These are phyloP conservation scores for Ectropis crepuscularia DNA, from an alignment of 2,888 invertebrate genomes.

Conservation along the genomic window DNA sequence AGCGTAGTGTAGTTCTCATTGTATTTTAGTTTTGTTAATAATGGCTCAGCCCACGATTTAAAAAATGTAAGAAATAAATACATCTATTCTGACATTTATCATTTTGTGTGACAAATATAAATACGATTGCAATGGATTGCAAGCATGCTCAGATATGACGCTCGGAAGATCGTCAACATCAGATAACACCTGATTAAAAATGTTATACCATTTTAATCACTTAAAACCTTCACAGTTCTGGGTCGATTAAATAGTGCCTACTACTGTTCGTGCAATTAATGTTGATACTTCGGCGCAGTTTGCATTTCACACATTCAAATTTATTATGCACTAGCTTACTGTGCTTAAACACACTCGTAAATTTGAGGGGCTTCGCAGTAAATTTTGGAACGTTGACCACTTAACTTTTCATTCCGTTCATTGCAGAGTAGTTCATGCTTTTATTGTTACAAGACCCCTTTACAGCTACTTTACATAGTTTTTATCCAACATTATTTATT, in stretches of 20 bases:
- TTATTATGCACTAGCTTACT: slow-evolving; percentile 35
- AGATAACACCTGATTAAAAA: too few relatives aligned
- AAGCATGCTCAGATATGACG: too few relatives aligned
- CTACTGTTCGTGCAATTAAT: slow-evolving; percentile 24
- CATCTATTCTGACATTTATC: too few relatives aligned
- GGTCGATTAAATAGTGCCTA: slow-evolving; percentile 32
- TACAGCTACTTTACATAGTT: too few relatives aligned
- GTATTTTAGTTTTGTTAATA: too few relatives aligned
- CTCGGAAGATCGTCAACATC: too few relatives aligned
- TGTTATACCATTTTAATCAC: not conserved
- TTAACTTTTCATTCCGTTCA: slow-evolving; percentile 17
- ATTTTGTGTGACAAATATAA: too few relatives aligned
- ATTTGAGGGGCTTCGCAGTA: slow-evolving; percentile 22
- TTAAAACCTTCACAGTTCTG: not conserved
- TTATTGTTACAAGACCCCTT: not conserved
- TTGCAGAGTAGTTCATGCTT: slow-evolving; percentile 8
- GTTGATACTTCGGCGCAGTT: slow-evolving; percentile 38
- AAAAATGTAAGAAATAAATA: too few relatives aligned
- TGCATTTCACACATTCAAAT: slow-evolving; percentile 30
- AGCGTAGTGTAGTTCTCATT: too few relatives aligned
- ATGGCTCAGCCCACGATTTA: too few relatives aligned
- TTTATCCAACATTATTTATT: too few relatives aligned
- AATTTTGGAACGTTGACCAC: slow-evolving; percentile 15
- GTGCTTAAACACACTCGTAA: slow-evolving; percentile 31
- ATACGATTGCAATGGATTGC: too few relatives aligned